Conservation (phyloP, 1,140 invertebrate genomes). For the Sweltsa coloradensis region DNA sequence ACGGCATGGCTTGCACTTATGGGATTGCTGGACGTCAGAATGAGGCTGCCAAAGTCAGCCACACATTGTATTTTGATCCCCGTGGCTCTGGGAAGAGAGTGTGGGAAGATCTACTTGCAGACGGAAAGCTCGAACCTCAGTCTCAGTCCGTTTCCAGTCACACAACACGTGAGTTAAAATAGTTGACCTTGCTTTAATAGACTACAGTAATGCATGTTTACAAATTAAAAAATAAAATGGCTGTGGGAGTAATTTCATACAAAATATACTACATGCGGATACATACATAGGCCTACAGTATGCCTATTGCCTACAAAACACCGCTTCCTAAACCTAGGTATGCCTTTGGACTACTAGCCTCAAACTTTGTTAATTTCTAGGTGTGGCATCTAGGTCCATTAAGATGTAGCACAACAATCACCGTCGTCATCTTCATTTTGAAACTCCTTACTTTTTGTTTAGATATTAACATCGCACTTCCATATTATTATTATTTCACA, state of each 20-base stretch:
- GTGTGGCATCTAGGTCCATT: too few relatives aligned
- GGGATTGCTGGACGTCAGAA: slow-evolving; percentile 42
- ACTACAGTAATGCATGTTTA: too few relatives aligned
- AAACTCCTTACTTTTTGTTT: too few relatives aligned
- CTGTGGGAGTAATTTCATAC: slow-evolving; percentile 26
- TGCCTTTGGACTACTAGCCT: too few relatives aligned
- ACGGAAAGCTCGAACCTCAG: slow-evolving; percentile 39
- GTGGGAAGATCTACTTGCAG: slow-evolving; percentile 46
- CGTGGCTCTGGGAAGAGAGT: slow-evolving; percentile 42
- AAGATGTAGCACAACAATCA: too few relatives aligned
- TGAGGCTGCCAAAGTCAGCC: slow-evolving; percentile 40
- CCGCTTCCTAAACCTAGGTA: slow-evolving; percentile 8
- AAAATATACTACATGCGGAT: background rate
- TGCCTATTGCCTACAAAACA: slow-evolving; percentile 13
- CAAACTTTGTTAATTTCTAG: too few relatives aligned
- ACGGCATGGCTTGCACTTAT: slow-evolving; percentile 58
- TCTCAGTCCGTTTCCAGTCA: slow-evolving; percentile 31
- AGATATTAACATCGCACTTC: too few relatives aligned
- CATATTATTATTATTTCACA: too few relatives aligned
- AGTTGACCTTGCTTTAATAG: background rate
- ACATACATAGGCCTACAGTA: background rate
- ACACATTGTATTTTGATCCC: slow-evolving; percentile 51
- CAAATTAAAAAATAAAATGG: slow-evolving; percentile 23
- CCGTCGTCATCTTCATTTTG: too few relatives aligned
- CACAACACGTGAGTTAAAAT: slow-evolving; percentile 21